Percentiles rank a stretch among this genome's conserved stretches.
Conservation (phyloP, 2,113 vertebrate genomes). For the Recurvirostra avosetta region DNA sequence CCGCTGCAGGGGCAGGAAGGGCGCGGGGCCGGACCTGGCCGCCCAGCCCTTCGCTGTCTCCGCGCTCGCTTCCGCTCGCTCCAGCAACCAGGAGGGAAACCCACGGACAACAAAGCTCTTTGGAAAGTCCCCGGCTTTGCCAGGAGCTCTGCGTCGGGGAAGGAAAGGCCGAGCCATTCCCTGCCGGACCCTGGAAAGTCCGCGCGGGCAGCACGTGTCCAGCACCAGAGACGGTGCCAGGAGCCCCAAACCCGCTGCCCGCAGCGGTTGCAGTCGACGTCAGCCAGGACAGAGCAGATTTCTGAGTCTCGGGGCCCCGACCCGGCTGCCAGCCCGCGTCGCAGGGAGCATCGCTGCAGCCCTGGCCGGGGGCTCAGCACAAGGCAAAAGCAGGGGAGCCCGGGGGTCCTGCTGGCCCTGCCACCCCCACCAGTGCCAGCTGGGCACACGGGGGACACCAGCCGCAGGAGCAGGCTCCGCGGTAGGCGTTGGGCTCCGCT, state of each 20-base stretch:
- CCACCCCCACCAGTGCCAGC: not conserved
- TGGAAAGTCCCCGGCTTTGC: not conserved
- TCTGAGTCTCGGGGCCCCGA: not conserved
- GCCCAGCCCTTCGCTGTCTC: not conserved
- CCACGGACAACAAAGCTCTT: not conserved
- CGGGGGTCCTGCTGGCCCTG: not conserved
- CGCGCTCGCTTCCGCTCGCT: not conserved
- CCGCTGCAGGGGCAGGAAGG: not conserved
- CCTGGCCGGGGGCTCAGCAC: not conserved
- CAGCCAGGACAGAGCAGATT: not conserved
- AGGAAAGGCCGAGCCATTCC: not conserved
- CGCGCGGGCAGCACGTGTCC: rapidly evolving
- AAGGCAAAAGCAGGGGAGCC: not conserved
- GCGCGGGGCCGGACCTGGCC: rapidly evolving
- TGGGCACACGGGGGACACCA: not conserved
- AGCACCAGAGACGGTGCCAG: not conserved
- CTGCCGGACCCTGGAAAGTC: not conserved
- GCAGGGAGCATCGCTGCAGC: not conserved
- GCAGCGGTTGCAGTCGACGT: not conserved
- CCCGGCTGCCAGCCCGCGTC: not conserved
- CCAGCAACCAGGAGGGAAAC: not conserved
- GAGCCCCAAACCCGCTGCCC: not conserved
- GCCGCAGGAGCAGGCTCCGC: not conserved
- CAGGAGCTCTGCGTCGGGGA: not conserved
- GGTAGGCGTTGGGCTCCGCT: no score